Conservation (phyloP, 1,140 invertebrate species). For the Penaeus chinensis region DNA sequence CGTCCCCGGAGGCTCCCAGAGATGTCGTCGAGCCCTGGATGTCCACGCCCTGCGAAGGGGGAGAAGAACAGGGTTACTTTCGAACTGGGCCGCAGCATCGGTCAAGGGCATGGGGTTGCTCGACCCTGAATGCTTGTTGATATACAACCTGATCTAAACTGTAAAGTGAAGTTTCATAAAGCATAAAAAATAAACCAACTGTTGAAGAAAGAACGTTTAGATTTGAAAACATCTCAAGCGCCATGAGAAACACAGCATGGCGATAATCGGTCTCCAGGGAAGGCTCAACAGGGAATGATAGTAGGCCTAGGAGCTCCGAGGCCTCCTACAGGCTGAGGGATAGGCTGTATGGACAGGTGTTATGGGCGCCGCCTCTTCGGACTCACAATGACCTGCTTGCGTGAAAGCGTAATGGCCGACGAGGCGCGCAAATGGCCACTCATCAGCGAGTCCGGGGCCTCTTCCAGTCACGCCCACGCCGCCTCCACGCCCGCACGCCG, state of each 20-base stretch:
- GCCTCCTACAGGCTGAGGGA: slow-evolving; percentile 20
- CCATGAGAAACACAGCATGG: too few relatives aligned
- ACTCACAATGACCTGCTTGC: slow-evolving; percentile 31
- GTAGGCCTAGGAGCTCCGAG: not conserved
- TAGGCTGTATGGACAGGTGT: slow-evolving; percentile 41
- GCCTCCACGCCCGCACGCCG: not conserved
- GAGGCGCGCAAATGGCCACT: slow-evolving; percentile 6
- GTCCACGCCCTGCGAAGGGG: slow-evolving; percentile 43
- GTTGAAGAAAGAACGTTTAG: too few relatives aligned
- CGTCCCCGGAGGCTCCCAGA: slow-evolving; percentile 47
- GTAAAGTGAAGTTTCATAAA: too few relatives aligned
- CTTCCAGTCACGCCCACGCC: not conserved
- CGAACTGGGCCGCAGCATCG: not conserved
- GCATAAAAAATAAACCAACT: too few relatives aligned
- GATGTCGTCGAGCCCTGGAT: slow-evolving; percentile 46
- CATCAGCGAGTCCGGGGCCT: not conserved
- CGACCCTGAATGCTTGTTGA: too few relatives aligned
- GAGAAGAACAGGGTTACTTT: not conserved
- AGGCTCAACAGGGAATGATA: too few relatives aligned
- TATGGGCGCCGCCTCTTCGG: slow-evolving; percentile 29
- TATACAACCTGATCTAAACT: too few relatives aligned
- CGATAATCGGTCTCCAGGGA: too few relatives aligned
- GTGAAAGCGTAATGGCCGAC: slow-evolving; percentile 21
- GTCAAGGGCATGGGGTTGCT: not conserved
- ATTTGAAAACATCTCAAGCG: too few relatives aligned